Conservation (phyloP, 2,888 invertebrate species). For the Tineola bisselliella region DNA sequence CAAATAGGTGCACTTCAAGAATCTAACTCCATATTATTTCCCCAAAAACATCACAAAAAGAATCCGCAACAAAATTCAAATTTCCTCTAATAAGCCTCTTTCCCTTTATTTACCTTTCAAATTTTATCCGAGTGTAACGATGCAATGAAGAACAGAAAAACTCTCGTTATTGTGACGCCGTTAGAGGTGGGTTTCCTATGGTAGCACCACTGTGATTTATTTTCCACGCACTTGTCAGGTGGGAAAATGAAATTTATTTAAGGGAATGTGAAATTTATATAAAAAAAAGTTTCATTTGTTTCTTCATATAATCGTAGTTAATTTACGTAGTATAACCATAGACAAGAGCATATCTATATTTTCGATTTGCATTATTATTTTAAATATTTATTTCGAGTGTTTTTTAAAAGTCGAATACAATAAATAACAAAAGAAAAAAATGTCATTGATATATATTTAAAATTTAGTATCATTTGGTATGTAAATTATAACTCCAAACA, state of each 20-base stretch:
- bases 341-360: too few species aligned
- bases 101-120: conserved; percentile 11
- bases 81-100: conserved; percentile 1
- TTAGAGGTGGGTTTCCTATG: neutral
- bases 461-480: too few species aligned
- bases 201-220: neutral
- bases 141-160: neutral
- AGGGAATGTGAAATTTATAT: neutral
- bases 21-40: neutral
- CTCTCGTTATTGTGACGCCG: neutral
- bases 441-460: too few species aligned
- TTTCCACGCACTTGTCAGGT: neutral
- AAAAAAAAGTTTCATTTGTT: neutral
- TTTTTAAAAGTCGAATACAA: too few species aligned
- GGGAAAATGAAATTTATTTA: neutral
- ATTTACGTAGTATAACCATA: too few species aligned
- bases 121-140: neutral
- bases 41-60: neutral
- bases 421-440: too few species aligned
- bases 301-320: neutral
- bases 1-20: too few species aligned
- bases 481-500: too few species aligned
- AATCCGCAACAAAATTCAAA: neutral
- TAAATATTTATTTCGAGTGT: too few species aligned
- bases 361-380: too few species aligned